Percentiles rank a stretch among this genome's conserved stretches.
Evolutionary conservation across 2,797 vertebrate species (phyloP).

Genomic region (Sphenopsis melanotis): DNA sequence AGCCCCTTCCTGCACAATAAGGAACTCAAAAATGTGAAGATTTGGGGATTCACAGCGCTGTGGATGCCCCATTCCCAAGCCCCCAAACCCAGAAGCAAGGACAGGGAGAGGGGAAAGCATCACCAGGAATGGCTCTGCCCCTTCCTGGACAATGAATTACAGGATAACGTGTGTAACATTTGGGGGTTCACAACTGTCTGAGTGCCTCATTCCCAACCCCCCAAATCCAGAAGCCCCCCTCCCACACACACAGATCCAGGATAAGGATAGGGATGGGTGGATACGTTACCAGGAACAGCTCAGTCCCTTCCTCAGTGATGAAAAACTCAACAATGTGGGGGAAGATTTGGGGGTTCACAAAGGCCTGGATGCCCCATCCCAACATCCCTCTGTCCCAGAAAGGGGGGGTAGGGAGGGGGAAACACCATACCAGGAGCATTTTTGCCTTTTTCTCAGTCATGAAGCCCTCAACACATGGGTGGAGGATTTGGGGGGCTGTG

Average conservation of each 20-base stretch:
- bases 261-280: background rate
- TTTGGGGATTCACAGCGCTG: rapidly evolving
- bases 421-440: background rate
- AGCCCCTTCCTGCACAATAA: background rate
- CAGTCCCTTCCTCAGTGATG: background rate
- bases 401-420: rapidly evolving
- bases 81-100: background rate
- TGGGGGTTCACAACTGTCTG: background rate
- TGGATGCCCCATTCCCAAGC: background rate
- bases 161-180: too few relatives aligned
- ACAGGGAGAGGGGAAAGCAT: rapidly evolving
- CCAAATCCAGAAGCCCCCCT: background rate
- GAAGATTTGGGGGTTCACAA: background rate
- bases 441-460: background rate
- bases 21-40: background rate
- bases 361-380: background rate
- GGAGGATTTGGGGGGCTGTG: background rate
- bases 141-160: background rate
- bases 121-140: background rate
- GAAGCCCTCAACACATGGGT: background rate
- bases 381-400: background rate
- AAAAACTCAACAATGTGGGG: background rate
- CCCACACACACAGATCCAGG: background rate
- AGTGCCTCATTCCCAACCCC: background rate
- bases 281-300: background rate